phyloP scores from a whole-genome alignment of 2,113 vertebrate species.

The Lepisosteus osseus region DNA sequence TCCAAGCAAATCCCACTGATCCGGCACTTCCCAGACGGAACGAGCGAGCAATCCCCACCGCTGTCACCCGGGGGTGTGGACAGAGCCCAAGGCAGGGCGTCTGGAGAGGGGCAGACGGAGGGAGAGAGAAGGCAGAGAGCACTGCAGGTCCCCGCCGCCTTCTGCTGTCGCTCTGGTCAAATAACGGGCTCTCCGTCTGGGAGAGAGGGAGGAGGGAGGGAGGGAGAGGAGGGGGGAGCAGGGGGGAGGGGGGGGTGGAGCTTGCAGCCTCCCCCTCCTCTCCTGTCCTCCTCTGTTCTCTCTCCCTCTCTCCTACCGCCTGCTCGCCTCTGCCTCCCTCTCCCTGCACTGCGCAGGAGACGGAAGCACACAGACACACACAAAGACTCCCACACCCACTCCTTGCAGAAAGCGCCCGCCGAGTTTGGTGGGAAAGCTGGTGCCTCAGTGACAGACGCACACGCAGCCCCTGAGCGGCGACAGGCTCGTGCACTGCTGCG shows the following conservation, averaged over 20 bases:
- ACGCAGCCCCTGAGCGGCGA: neutral
- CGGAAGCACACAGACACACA: too few species aligned
- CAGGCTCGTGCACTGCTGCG: too few species aligned
- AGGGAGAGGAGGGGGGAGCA: constrained; percentile 40
- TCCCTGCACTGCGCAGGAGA: too few species aligned
- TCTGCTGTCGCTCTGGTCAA: constrained; percentile 66
- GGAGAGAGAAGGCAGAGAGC: constrained; percentile 32
- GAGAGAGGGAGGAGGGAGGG: constrained; percentile 36
- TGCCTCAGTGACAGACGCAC: constrained; percentile 14
- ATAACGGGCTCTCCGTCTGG: constrained; percentile 61
- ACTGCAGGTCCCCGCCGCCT: constrained; percentile 51
- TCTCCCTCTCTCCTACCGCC: too few species aligned
- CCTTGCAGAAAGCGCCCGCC: too few species aligned
- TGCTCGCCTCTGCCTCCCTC: neutral
- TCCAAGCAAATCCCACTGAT: too few species aligned
- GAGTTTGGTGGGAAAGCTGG: neutral
- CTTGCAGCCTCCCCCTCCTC: constrained; percentile 64
- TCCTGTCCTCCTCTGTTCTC: constrained; percentile 2
- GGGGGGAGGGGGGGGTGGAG: constrained; percentile 59
- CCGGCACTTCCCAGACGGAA: constrained; percentile 6
- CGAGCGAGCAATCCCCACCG: too few species aligned
- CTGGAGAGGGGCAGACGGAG: constrained; percentile 30
- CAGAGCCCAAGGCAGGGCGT: too few species aligned
- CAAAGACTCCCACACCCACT: too few species aligned
- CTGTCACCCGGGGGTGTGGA: too few species aligned